phyloP scores from a whole-genome alignment of 23 tunicate species.

The Clavelina lepadiformis region DNA sequence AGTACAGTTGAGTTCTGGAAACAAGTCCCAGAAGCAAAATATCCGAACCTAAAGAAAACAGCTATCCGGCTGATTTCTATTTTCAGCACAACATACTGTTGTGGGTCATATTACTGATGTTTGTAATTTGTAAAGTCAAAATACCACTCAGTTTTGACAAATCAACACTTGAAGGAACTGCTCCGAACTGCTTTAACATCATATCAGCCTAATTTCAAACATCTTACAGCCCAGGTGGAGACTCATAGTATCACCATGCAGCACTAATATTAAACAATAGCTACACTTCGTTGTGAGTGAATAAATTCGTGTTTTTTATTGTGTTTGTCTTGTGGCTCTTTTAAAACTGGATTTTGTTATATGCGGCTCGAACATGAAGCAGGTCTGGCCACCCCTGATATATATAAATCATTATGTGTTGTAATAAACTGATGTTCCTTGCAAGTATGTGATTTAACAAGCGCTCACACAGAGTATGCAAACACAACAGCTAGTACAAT shows the following conservation, averaged over 20 bases:
- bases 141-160: conserved; percentile 23
- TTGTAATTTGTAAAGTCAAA: conserved; percentile 43
- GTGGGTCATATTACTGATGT: conserved; percentile 38
- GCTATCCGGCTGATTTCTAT: conserved; percentile 14
- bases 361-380: too few species aligned
- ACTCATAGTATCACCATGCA: conserved; percentile 20
- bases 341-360: conserved; percentile 24
- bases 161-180: conserved; percentile 43
- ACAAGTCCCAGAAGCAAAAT: conserved; percentile 49
- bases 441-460: too few species aligned
- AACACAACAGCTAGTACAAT: too few species aligned
- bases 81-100: conserved; percentile 53
- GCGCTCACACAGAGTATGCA: too few species aligned
- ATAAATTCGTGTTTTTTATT: conserved; percentile 7
- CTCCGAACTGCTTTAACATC: conserved; percentile 39
- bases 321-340: conserved; percentile 20
- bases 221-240: conserved; percentile 41
- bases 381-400: too few species aligned
- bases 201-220: conserved; percentile 38
- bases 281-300: conserved; percentile 24
- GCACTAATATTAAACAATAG: too few species aligned
- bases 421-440: too few species aligned
- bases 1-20: conserved; percentile 47
- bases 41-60: conserved; percentile 34
- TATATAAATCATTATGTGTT: too few species aligned